Percentiles rank a stretch among this genome's conserved stretches.
These are phyloP conservation scores for Mystacides longicornis DNA, from an alignment of 2,888 invertebrate genomes.

Conservation along the genomic window DNA sequence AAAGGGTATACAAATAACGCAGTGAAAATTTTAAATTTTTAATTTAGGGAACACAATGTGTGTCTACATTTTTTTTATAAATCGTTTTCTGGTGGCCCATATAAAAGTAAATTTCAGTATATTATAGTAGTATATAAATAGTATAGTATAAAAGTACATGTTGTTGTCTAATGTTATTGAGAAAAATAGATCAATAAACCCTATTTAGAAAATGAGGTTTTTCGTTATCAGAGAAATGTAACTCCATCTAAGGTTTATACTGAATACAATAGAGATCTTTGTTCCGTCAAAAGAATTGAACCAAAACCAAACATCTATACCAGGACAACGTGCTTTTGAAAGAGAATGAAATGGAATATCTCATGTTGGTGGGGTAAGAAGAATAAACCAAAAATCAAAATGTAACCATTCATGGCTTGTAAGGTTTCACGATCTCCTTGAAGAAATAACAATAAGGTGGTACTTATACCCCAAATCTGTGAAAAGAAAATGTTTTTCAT, in stretches of 20 bases:
- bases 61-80: no score
- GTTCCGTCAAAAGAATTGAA: conserved; percentile 7
- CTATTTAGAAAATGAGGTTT: conserved; percentile 26
- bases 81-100: no score
- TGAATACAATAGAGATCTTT: conserved; percentile 16
- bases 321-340: conserved; percentile 20
- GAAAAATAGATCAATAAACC: conserved; percentile 13
- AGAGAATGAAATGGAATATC: conserved; percentile 17
- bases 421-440: neutral
- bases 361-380: neutral
- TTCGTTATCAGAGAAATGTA: conserved; percentile 26
- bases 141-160: no score
- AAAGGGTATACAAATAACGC: no score
- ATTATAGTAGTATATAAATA: no score
- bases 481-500: no score
- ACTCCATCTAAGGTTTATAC: conserved; percentile 21
- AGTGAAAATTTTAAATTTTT: no score
- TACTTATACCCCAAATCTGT: no score
- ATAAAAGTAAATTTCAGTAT: no score
- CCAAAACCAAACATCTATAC: conserved; percentile 20
- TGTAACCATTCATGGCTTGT: conserved; percentile 6
- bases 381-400: conserved; percentile 13
- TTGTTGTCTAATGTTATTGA: no score
- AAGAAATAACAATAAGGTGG: no score
- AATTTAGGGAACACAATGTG: no score